Conservation (phyloP, 53 echinoderm and acorn worm genomes). For the Glandiceps talaboti region DNA sequence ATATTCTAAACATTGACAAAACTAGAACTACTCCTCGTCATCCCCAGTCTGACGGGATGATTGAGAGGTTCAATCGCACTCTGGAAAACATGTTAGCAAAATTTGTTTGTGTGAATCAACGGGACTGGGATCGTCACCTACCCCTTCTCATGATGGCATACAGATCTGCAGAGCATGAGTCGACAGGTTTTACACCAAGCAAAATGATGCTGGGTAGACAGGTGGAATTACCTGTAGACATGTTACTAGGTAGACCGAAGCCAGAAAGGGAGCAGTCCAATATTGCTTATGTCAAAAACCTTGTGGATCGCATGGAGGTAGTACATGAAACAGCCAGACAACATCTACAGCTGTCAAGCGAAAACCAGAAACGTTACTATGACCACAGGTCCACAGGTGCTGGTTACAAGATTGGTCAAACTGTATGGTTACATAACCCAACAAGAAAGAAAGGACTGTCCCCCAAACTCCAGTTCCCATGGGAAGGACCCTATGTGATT, state of each 20-base stretch:
- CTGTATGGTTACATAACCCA: not conserved
- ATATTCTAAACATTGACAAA: slow-evolving; percentile 21
- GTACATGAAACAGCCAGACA: not conserved
- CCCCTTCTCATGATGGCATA: not conserved
- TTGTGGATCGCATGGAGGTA: not conserved
- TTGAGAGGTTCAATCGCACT: slow-evolving; percentile 25
- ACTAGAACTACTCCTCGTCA: slow-evolving; percentile 28
- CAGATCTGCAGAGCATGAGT: not conserved
- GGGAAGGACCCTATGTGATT: not conserved
- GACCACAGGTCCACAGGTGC: not conserved
- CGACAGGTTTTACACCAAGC: not conserved
- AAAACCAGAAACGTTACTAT: not conserved
- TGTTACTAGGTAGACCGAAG: not conserved
- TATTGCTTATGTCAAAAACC: not conserved
- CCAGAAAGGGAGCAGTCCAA: not conserved
- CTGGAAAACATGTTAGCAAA: no score
- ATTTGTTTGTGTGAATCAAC: no score
- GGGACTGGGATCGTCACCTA: not conserved
- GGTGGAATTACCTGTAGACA: not conserved
- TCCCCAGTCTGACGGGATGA: slow-evolving; percentile 32
- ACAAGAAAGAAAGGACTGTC: not conserved
- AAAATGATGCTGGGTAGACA: not conserved
- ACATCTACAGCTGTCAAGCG: not conserved
- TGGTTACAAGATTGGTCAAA: not conserved
- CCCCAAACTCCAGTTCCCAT: not conserved